Percentiles rank a stretch among this genome's conserved stretches.
Conservation (phyloP, 2,113 vertebrate genomes). For the Hydrolagus affinis region DNA sequence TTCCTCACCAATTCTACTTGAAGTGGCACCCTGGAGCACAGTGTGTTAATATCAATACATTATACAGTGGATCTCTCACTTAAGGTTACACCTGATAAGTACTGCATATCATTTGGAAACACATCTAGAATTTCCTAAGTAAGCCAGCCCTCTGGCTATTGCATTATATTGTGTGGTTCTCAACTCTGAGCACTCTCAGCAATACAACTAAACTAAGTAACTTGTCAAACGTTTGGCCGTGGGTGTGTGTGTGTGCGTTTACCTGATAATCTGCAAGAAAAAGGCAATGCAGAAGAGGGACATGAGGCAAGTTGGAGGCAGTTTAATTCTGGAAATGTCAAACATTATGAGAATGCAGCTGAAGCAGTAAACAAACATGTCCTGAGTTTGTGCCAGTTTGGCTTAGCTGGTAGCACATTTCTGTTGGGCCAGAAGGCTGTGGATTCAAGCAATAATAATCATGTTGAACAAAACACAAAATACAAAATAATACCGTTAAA, state of each 20-base stretch:
- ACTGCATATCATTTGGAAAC: not conserved
- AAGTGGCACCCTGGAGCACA: conserved; percentile 7
- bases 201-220: not conserved
- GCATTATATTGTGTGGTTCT: not conserved
- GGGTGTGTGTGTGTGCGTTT: not conserved
- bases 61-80: not conserved
- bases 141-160: not conserved
- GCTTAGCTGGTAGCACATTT: no score
- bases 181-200: not conserved
- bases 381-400: no score
- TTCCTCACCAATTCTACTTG: conserved; percentile 12
- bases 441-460: no score
- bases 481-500: no score
- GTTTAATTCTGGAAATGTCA: not conserved
- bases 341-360: not conserved
- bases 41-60: conserved; percentile 10
- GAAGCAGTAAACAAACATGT: not conserved
- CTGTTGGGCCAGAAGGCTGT: no score
- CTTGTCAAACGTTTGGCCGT: not conserved
- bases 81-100: not conserved
- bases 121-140: not conserved
- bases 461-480: no score
- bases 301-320: not conserved
- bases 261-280: not conserved
- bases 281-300: not conserved